Percentiles rank a stretch among this genome's conserved stretches.
Conservation (phyloP, 1,140 invertebrate species). For the Heliconius hewitsoni region DNA sequence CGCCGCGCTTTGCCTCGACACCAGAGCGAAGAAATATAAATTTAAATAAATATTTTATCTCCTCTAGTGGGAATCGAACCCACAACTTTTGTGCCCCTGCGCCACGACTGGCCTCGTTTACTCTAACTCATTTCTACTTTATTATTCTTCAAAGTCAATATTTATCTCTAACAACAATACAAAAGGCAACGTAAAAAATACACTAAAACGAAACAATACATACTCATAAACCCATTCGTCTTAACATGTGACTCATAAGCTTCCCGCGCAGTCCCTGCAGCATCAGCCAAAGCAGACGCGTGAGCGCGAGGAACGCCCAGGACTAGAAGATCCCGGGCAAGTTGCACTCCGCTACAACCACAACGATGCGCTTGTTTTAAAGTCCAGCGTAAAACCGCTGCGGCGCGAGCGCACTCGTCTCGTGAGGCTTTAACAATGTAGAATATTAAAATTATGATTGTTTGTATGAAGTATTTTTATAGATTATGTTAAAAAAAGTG, state of each 20-base stretch:
- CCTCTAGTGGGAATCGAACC: too few relatives aligned
- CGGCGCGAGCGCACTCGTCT: constrained; percentile 67
- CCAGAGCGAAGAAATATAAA: too few relatives aligned
- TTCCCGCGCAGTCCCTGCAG: constrained; percentile 48
- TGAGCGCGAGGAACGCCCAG: constrained; percentile 67
- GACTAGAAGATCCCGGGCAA: constrained; percentile 63
- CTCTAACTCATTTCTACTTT: too few relatives aligned
- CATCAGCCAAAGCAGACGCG: constrained; percentile 61
- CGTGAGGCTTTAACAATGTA: constrained; percentile 42
- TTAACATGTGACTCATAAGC: constrained; percentile 47
- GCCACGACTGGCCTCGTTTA: too few relatives aligned
- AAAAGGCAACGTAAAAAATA: too few relatives aligned
- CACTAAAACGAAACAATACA: neutral
- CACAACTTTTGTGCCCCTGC: too few relatives aligned
- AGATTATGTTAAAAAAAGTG: too few relatives aligned
- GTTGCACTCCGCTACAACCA: constrained; percentile 55
- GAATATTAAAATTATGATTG: neutral
- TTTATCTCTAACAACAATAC: too few relatives aligned
- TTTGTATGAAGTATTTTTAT: too few relatives aligned
- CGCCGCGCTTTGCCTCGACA: too few relatives aligned
- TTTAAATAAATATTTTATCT: too few relatives aligned
- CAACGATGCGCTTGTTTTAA: constrained; percentile 58
- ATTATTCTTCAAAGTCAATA: too few relatives aligned
- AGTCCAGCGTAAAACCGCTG: constrained; percentile 68
- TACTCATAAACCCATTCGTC: constrained; percentile 61